Evolutionary conservation across 2,888 invertebrate genomes (phyloP), one percentile per base, ranked within the genome.

Genomic region (Dynastes hyllus): DNA sequence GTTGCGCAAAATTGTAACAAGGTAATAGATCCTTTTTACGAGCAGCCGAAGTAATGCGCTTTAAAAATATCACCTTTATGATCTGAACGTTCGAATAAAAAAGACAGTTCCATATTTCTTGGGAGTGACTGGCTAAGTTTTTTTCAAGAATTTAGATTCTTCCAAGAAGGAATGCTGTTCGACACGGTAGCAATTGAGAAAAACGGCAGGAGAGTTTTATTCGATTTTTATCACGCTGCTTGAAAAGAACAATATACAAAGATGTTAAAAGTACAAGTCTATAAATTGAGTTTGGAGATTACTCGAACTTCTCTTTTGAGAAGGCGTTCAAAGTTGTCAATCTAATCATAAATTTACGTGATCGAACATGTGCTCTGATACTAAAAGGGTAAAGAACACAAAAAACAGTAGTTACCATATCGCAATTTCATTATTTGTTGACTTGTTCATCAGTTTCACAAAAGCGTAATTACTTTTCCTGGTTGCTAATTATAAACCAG

Each of bases 1-100:
- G 77, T 77, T 77, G 77, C 77, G 77, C 77, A 77, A 77, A 77
- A 77, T 53, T 77, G 58, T 77, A 77, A 77, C 77, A 77, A 77
- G 77, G 77, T 66, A 69, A 77, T 77, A 77, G 77, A 77, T 77
- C 77, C 67, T 77, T 55, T 77, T 77, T 77, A 77, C 77, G 66
- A 73, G 61, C 73, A 73, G 73, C 9, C 73, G 61, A 73, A 58
- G 73, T 73, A 73, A 73, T 45, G 61, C 73, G 58, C 61, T 73
- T 73, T 73, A 73, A 73, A 73, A 45, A 61, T 61, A 73, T 73
- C 73, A 73, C 73, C 73, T 73, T 73, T 73, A 58, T 73, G 73
- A 73, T 73, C 61, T 73, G 73, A 73, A 73, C 40, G 73, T 73
- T 73, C 61, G 73, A 73, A 73, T 61, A 73, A 73, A 73, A 71